Percentiles rank a stretch among this genome's conserved stretches.
Conservation (phyloP, 2,888 invertebrate genomes). For the Drosophila planitibia region DNA sequence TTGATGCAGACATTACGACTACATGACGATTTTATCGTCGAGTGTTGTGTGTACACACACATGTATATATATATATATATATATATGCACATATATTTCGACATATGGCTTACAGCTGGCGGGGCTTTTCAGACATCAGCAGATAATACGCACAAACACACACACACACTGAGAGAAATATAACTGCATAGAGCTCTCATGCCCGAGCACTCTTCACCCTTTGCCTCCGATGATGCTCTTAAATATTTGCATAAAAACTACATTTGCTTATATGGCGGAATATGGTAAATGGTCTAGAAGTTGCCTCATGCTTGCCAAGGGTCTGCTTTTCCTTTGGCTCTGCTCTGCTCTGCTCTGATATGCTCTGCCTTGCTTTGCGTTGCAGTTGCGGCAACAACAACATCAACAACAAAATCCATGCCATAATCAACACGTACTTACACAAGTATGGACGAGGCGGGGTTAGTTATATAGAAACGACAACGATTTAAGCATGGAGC, state of each 20-base stretch:
- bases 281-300: constrained; percentile 81
- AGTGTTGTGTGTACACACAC: constrained; percentile 63
- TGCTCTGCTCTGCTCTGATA: background rate
- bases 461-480: background rate
- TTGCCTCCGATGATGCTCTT: constrained; percentile 80
- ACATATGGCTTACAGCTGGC: constrained; percentile 68
- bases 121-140: constrained; percentile 48
- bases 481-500: constrained; percentile 31
- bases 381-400: constrained; percentile 45
- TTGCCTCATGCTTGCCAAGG: constrained; percentile 40
- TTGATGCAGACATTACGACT: constrained; percentile 81
- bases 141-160: constrained; percentile 35
- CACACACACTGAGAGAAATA: constrained; percentile 20
- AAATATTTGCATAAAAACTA: constrained; percentile 79
- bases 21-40: constrained; percentile 82
- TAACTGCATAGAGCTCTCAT: constrained; percentile 36
- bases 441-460: constrained; percentile 45
- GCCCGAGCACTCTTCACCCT: constrained; percentile 61
- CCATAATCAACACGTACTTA: constrained; percentile 80
- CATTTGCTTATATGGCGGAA: constrained; percentile 72
- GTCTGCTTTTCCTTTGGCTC: constrained; percentile 9
- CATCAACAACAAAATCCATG: constrained; percentile 61
- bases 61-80: background rate
- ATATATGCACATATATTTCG: constrained; percentile 16
- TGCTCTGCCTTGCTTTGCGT: constrained; percentile 14